These are phyloP conservation scores for Shinisaurus crocodilurus DNA, from an alignment of 2,113 vertebrate genomes.

Conservation along the genomic window DNA sequence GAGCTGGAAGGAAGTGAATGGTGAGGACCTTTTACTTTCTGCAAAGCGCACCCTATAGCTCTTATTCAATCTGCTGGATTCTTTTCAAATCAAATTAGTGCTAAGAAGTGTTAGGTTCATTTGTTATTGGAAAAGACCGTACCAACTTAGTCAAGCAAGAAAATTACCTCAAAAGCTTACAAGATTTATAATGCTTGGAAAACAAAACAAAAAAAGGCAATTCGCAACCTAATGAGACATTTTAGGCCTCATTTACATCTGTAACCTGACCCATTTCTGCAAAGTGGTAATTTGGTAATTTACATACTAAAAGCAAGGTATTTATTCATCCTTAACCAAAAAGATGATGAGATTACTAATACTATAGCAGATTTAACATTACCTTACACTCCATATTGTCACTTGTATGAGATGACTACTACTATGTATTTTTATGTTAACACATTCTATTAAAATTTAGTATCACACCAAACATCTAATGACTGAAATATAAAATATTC, in stretches of 20 bases:
- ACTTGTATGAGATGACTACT: constrained; percentile 55
- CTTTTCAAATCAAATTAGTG: constrained; percentile 70
- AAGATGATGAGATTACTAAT: constrained; percentile 77
- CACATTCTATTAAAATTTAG: constrained; percentile 50
- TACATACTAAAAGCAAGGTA: constrained; percentile 81
- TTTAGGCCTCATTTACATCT: constrained; percentile 84
- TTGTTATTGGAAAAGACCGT: constrained; percentile 77
- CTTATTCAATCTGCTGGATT: constrained; percentile 53
- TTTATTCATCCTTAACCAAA: constrained; percentile 78
- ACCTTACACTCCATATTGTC: constrained; percentile 64
- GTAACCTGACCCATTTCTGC: constrained; percentile 80
- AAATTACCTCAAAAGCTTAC: constrained; percentile 80
- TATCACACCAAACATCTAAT: constrained; percentile 13
- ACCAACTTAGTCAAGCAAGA: constrained; percentile 78
- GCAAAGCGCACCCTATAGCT: constrained; percentile 48
- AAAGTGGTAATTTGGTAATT: constrained; percentile 80
- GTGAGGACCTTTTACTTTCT: constrained; percentile 12
- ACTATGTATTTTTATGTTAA: constrained; percentile 58
- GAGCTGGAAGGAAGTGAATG: neutral
- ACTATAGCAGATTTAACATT: constrained; percentile 67
- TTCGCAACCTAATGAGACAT: constrained; percentile 85
- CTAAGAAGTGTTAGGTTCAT: constrained; percentile 73
- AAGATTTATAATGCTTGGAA: constrained; percentile 81
- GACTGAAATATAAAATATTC: neutral
- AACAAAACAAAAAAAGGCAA: constrained; percentile 77